Percentiles rank a stretch among this genome's conserved stretches.
phyloP scores from a whole-genome alignment of 2,797 vertebrate genomes.

The Aselliscus stoliczkanus region DNA sequence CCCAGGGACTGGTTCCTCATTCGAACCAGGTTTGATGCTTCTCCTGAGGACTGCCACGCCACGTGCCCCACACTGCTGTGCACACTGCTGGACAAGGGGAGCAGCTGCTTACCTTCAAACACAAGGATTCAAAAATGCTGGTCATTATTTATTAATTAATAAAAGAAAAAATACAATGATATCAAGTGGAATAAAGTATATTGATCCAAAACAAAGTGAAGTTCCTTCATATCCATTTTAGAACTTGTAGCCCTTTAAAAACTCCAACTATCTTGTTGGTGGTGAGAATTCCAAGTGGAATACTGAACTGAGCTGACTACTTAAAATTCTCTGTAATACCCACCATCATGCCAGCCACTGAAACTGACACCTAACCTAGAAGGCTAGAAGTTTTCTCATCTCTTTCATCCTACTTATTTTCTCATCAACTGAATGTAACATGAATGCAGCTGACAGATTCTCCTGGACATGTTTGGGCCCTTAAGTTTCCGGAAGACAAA shows the following conservation, averaged over 20 bases:
- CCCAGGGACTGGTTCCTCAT: constrained; percentile 95
- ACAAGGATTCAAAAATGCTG: constrained; percentile 50
- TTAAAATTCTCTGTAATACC: constrained; percentile 18
- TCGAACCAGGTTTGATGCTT: constrained; percentile 92
- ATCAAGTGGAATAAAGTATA: constrained; percentile 4
- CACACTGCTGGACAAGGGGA: constrained; percentile 92
- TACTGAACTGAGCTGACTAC: not conserved
- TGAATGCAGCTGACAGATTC: not conserved
- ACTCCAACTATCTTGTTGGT: not conserved
- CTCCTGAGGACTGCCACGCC: constrained; percentile 86
- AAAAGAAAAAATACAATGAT: constrained; percentile 59
- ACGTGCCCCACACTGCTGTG: constrained; percentile 91
- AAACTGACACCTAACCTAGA: not conserved
- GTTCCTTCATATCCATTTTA: not conserved
- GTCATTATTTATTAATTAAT: constrained; percentile 39
- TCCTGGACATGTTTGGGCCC: not conserved
- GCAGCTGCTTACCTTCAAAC: constrained; percentile 93
- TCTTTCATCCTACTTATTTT: not conserved
- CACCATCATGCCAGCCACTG: not conserved
- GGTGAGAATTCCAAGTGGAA: not conserved
- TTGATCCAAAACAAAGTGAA: not conserved
- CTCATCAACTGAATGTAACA: not conserved
- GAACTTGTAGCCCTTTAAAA: constrained; percentile 17
- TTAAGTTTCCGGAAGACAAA: not conserved
- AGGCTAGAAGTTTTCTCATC: not conserved